Base-by-base conservation (phyloP, 2,113 vertebrate species). In the Lynx canadensis region DNA sequence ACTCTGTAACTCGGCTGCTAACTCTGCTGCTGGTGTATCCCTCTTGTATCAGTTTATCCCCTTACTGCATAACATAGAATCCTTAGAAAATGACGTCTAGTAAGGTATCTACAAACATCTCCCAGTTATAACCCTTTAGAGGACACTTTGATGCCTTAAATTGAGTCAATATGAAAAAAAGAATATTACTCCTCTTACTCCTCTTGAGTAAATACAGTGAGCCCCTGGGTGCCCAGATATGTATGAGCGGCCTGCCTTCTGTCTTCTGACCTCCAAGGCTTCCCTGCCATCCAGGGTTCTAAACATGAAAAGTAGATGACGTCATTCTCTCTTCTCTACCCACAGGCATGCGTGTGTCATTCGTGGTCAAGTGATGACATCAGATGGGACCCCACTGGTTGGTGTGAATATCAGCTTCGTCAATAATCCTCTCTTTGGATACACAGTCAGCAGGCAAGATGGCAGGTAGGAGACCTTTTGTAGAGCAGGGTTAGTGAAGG, bases 331-430 rank as follows among this genome's bases (percentile, higher is more conserved):
- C 65, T 93, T 87, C 94, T 97, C 38, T 92, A 33, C 29, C 80
- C 87, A 33, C 98, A 99, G 99, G 85, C 99, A 99, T 0, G 99
- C 99, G 0, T 99, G 99, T 98, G 99, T 99, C 90, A 99, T 99
- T 78, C 99, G 99, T 94, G 99, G 99, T 95, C 99, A 99, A 98
- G 99, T 99, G 85, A 99, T 99, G 97, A 99, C 99, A 0, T 99
- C 99, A 1, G 99, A 99, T 41, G 99, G 99, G 52, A 99, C 99
- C 15, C 99, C 99, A 0, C 99, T 99, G 82, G 99, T 99, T n/a
- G 99, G 99, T 60, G 99, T 99, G 97, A 99, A 99, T 98, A 99
- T 99, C 99, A 99, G 99, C 96, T 99, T 99, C 95, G 99, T 99
- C 98, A 99, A 99, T 98, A 99, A 99, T 86, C 99, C 99, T 5